Evolutionary conservation across 2,888 invertebrate species (phyloP), one percentile per base, ranked within the genome.

Genomic region (Drosophila parthenogenetica): DNA sequence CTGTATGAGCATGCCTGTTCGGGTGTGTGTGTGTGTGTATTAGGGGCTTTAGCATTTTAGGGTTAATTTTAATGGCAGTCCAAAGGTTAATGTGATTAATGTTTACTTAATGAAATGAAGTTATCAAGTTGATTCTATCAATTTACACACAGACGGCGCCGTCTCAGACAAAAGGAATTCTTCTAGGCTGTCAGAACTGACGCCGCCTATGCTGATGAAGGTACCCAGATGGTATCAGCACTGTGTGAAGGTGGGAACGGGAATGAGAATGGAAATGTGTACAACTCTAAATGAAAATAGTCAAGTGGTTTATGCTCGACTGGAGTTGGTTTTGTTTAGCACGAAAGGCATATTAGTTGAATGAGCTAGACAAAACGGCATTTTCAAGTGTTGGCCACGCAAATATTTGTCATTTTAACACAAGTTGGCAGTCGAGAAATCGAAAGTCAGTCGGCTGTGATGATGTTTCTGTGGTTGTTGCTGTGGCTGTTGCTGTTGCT

Each of bases 81-180:
- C 61, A 87, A 81, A 77, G 87, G 87, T 85, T 84, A 84, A 84
- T 84, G 85, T 86, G 85, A 86, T 86, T 86, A 86, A 86, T 86
- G 89, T 86, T 86, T 87, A 87, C 87, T 87, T 86, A 86, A 86
- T 86, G 85, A 86, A 86, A 88, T 86, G 84, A 86, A 86, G 87
- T 86, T 86, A 88, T 86, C 84, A 86, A 86, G 89, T 84, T 87
- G 87, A 86, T 88, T 86, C 79, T 88, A 86, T 86, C 89, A 86
- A 88, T 87, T 88, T 84, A 55, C 79, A 70, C 84, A 65, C 72
- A 77, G 70, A 54, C 80, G 64, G 73, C 77, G 65, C 70, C 62
- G 69, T 42, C 72, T 55, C 78, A 85, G 70, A 81, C 79, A 81
- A 87, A 58, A 59, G 58, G 66, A 35, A 13, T 35, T 32, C 65